These are phyloP conservation scores for Drosophila greeni DNA, from an alignment of 2,888 invertebrate genomes.

Conservation along the genomic window DNA sequence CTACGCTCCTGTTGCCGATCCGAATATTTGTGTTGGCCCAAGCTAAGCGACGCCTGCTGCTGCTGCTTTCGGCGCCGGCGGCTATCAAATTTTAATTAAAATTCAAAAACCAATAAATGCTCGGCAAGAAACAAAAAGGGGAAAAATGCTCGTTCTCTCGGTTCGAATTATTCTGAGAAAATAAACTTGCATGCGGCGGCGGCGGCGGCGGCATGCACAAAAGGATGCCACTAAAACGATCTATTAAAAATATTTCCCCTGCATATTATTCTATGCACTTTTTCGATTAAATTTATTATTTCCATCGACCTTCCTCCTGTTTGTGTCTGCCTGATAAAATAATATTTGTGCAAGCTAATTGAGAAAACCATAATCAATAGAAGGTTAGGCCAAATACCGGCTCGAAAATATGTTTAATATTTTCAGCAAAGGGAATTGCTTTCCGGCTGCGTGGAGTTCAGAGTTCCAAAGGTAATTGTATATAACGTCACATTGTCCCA, in stretches of 20 bases:
- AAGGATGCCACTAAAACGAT: constrained; percentile 37
- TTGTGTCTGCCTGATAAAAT: constrained; percentile 25
- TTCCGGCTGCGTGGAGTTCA: background rate
- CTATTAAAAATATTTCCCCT: constrained; percentile 41
- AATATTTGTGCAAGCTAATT: constrained; percentile 45
- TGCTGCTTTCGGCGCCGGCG: constrained; percentile 23
- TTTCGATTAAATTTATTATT: constrained; percentile 43
- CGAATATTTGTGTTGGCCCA: constrained; percentile 33
- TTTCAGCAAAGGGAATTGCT: background rate
- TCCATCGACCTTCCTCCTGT: background rate
- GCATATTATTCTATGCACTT: constrained; percentile 48
- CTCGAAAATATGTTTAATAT: background rate
- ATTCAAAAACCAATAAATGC: constrained; percentile 49
- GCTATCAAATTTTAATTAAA: constrained; percentile 59
- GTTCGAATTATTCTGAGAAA: constrained; percentile 31
- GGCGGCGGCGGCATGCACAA: constrained; percentile 20
- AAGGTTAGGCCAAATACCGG: background rate
- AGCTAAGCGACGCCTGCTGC: constrained; percentile 17
- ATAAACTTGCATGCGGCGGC: constrained; percentile 39
- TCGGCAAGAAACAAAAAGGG: constrained; percentile 15
- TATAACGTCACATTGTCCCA: constrained; percentile 21
- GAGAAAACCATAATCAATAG: constrained; percentile 38
- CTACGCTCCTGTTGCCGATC: constrained; percentile 1
- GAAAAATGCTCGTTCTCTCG: constrained; percentile 15
- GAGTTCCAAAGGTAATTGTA: constrained; percentile 23